Evolutionary conservation across 2,113 vertebrate genomes (phyloP).

Genomic region (Rhea pennata): DNA sequence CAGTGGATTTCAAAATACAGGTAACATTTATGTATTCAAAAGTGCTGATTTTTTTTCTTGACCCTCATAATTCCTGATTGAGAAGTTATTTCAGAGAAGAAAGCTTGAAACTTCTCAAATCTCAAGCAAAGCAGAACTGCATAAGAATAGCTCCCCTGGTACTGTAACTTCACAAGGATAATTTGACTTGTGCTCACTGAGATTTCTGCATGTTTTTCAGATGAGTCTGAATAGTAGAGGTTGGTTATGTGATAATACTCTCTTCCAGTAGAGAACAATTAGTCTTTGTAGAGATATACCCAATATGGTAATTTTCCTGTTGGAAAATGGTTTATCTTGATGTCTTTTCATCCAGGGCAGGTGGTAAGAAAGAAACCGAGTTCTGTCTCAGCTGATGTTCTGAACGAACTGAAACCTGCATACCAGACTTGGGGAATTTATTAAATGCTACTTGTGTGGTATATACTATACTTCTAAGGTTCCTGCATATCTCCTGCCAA

Average conservation of each 20-base stretch:
- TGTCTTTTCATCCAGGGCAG: background rate
- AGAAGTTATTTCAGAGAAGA: background rate
- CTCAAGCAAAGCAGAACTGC: background rate
- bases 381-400: background rate
- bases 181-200: background rate
- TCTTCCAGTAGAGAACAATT: background rate
- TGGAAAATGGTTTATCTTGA: background rate
- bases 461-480: background rate
- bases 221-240: background rate
- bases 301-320: background rate
- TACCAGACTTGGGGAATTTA: conserved; percentile 19
- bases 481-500: conserved; percentile 12
- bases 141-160: background rate
- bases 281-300: background rate
- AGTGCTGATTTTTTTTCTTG: background rate
- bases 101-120: background rate
- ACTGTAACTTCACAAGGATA: background rate
- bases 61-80: background rate
- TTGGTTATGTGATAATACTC: background rate
- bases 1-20: background rate
- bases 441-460: conserved; percentile 41
- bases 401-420: conserved; percentile 6
- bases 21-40: background rate
- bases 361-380: background rate
- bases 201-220: background rate